Base-by-base conservation (phyloP, 2,888 invertebrate genomes). In the Erebia aethiops region DNA sequence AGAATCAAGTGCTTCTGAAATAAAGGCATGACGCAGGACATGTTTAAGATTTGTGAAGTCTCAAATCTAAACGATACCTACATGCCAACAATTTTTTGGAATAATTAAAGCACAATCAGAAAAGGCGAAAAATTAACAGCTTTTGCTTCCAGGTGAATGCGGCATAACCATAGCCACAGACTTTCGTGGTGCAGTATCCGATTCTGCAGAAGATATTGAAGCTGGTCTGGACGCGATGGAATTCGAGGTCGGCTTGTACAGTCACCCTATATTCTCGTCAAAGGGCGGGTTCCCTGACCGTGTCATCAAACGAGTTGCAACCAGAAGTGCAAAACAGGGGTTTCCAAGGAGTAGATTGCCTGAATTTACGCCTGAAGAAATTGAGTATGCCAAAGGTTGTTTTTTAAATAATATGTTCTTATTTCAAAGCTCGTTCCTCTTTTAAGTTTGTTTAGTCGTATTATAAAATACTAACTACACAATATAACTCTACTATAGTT, bases 241-340 rank as follows among this genome's bases (percentile, higher is more conserved):
- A 26, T 88, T 89, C 46, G 86, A 88, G 74, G 80, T 87, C 0
- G 90, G 91, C 0, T 76, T 92, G 64, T 93, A 91, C 75, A 83
- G 86, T n/a, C 86, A 94, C 75, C 94, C 94, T 0, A 92, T 94
- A 76, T 93, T 90, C 77, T 84, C 88, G 0, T 71, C 77, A 0
- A 77, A 84, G 13, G 94, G 94, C 0, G 94, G 94, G 49, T 95
- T 93, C 74, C 94, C 94, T 0, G 79, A 87, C 3, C 79, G 90
- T 3, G 87, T 94, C 70, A 87, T 90, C 63, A 77, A 86, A 51
- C 78, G 86, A 8, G 84, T 95, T 1, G 90, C 84, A 0, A 81
- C 84, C 57, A 93, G 88, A 71, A 94, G 94, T 74, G 78, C 77
- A 3, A 79, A 85, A 58, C 94, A 95, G 81, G 94, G 94, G 0